Evolutionary conservation across 2,113 vertebrate species (phyloP).

Genomic region (Ageneiosus marmoratus): DNA sequence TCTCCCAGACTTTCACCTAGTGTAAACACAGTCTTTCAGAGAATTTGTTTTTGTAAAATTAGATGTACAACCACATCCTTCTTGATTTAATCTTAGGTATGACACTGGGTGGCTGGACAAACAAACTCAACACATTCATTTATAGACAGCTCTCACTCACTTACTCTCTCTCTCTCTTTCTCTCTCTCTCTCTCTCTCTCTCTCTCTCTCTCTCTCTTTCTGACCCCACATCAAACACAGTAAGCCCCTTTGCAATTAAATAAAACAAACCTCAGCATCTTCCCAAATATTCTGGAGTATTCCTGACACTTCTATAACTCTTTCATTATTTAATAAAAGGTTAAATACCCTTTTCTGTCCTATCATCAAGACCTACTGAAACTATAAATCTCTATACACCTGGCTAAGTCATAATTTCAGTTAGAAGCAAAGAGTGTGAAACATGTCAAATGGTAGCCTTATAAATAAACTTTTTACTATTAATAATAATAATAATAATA

Average conservation of each 20-base stretch:
- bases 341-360: background rate
- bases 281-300: background rate
- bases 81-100: slow-evolving; percentile 51
- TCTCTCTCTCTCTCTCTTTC: too few relatives aligned
- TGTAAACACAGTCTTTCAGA: slow-evolving; percentile 50
- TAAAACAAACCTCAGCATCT: background rate
- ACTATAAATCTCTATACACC: background rate
- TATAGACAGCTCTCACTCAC: slow-evolving; percentile 27
- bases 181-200: too few relatives aligned
- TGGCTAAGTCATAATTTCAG: too few relatives aligned
- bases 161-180: too few relatives aligned
- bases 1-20: slow-evolving; percentile 22
- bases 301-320: background rate
- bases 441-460: too few relatives aligned
- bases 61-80: slow-evolving; percentile 53
- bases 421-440: too few relatives aligned
- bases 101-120: slow-evolving; percentile 51
- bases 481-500: too few relatives aligned
- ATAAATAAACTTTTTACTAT: too few relatives aligned
- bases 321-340: too few relatives aligned
- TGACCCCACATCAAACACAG: background rate
- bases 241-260: background rate
- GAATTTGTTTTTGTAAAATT: slow-evolving; percentile 54
- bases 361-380: background rate
- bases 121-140: slow-evolving; percentile 50